phyloP scores from a whole-genome alignment of 2,888 invertebrate species.

The Megamerina dolium region DNA sequence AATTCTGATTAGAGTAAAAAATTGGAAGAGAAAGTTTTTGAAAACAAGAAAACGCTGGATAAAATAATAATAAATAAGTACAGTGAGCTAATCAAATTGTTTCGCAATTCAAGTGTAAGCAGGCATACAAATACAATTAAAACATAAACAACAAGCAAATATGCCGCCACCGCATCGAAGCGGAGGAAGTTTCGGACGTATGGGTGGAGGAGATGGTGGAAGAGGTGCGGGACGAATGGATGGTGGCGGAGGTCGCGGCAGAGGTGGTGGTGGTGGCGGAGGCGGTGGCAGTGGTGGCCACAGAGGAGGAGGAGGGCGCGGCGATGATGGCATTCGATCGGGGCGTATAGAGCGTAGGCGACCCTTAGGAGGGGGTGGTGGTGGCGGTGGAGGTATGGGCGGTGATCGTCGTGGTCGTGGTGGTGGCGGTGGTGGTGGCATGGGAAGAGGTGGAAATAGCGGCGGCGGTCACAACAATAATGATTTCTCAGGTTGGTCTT shows the following conservation, averaged over 20 bases:
- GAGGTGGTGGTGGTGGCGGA: conserved; percentile 20
- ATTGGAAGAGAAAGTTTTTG: too few relatives aligned
- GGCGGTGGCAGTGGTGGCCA: conserved; percentile 26
- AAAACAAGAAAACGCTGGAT: too few relatives aligned
- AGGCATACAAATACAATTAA: background rate
- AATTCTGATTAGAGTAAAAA: background rate
- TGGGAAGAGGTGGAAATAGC: conserved; percentile 67
- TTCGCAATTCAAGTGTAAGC: too few relatives aligned
- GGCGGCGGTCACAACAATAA: conserved; percentile 60
- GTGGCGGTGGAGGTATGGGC: too few relatives aligned
- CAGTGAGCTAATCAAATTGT: too few relatives aligned
- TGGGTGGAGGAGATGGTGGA: conserved; percentile 14
- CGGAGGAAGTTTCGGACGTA: conserved; percentile 22
- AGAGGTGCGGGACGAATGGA: conserved; percentile 17
- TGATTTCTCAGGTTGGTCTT: conserved; percentile 51
- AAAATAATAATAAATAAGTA: too few relatives aligned
- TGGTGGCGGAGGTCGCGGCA: conserved; percentile 12
- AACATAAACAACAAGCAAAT: too few relatives aligned
- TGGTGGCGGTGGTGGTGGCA: conserved; percentile 10
- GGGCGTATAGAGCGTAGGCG: conserved; percentile 33
- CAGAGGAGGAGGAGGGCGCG: conserved; percentile 17
- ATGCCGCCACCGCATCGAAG: conserved; percentile 21
- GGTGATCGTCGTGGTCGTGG: conserved; percentile 15
- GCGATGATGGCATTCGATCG: conserved; percentile 29
- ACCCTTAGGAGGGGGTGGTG: too few relatives aligned